Evolutionary conservation across 2,113 vertebrate species (phyloP).

Genomic region (Dermatemys mawii): DNA sequence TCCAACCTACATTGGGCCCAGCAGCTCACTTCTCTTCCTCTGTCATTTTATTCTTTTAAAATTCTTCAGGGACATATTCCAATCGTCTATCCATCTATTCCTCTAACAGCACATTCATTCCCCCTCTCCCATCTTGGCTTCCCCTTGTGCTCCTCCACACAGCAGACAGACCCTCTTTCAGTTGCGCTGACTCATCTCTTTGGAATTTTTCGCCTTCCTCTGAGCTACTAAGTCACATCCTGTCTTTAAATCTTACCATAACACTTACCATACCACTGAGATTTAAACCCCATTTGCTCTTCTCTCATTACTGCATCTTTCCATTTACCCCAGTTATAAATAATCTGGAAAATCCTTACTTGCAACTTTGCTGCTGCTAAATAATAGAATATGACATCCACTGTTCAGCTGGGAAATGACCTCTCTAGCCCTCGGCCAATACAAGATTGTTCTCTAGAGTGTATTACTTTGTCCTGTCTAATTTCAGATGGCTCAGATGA

Average conservation of each 20-base stretch:
- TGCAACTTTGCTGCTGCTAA: neutral
- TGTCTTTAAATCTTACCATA: neutral
- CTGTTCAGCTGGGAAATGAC: neutral
- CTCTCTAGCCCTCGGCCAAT: neutral
- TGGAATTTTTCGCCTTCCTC: neutral
- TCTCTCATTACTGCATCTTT: rapidly evolving
- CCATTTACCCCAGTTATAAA: neutral
- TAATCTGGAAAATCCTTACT: neutral
- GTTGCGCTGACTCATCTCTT: neutral
- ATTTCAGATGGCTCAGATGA: neutral
- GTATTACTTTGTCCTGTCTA: neutral
- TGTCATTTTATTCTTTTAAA: constrained; percentile 20
- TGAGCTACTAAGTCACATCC: neutral
- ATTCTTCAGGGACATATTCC: neutral
- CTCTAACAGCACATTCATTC: neutral
- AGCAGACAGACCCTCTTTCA: neutral
- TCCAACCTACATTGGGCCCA: constrained; percentile 39
- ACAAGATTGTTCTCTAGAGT: neutral
- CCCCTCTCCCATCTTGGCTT: neutral
- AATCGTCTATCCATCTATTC: rapidly evolving
- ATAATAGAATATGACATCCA: neutral
- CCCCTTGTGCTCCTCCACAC: neutral
- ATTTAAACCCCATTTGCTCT: neutral
- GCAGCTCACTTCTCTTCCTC: neutral
- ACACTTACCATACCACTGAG: neutral